Conservation (phyloP, 2,113 vertebrate genomes). For the Panurus biarmicus region DNA sequence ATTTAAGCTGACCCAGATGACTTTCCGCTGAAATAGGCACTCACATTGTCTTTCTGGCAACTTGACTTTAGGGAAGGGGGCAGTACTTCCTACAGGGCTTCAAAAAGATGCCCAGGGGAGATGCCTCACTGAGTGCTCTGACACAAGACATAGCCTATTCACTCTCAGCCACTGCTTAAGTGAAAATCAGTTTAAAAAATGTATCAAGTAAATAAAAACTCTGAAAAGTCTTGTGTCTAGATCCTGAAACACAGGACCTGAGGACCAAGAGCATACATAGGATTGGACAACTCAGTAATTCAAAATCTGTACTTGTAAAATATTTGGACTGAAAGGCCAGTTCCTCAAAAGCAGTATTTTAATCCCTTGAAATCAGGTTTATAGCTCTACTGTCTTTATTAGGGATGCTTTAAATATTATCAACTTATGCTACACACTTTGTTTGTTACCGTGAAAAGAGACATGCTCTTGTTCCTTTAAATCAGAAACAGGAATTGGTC, state of each 20-base stretch:
- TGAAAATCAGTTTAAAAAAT: neutral
- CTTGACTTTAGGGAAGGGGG: neutral
- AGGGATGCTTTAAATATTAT: neutral
- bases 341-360: neutral
- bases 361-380: neutral
- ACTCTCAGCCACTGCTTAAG: neutral
- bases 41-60: neutral
- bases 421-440: neutral
- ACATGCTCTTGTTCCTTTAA: neutral
- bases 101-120: neutral
- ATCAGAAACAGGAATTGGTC: neutral
- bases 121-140: neutral
- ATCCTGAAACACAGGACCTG: neutral
- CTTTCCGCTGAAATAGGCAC: neutral
- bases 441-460: neutral
- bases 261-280: neutral
- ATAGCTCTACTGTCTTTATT: neutral
- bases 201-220: neutral
- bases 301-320: neutral
- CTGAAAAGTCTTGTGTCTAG: neutral
- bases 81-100: neutral
- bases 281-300: neutral
- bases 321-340: neutral
- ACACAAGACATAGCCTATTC: neutral
- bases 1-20: neutral